phyloP scores from a whole-genome alignment of 2,797 vertebrate genomes.

The Amphiprion clarkii region DNA sequence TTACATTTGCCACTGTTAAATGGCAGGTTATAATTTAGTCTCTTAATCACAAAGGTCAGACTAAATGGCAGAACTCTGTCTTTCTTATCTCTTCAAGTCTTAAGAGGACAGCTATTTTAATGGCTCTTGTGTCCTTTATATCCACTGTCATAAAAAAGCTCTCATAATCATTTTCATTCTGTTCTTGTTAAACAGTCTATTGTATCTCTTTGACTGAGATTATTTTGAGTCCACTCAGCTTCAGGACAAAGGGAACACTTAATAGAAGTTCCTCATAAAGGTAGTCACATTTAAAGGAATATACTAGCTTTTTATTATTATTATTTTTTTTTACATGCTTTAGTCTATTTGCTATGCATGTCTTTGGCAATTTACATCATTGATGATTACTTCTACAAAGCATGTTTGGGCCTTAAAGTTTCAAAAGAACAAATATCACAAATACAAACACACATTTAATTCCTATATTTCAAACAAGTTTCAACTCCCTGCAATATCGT shows the following conservation, averaged over 20 bases:
- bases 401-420: too few relatives aligned
- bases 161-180: conserved; percentile 66
- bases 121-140: conserved; percentile 41
- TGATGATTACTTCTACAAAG: background rate
- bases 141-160: conserved; percentile 62
- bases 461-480: background rate
- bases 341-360: background rate
- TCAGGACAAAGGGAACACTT: conserved; percentile 46
- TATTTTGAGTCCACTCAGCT: conserved; percentile 43
- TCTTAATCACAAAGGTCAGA: conserved; percentile 60
- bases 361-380: background rate
- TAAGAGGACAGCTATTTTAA: conserved; percentile 58
- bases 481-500: background rate
- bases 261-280: conserved; percentile 24
- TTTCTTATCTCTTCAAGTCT: conserved; percentile 66
- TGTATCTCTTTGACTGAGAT: conserved; percentile 36
- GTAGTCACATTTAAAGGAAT: conserved; percentile 2
- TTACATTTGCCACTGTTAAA: conserved; percentile 40
- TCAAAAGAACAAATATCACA: background rate
- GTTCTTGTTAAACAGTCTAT: conserved; percentile 38
- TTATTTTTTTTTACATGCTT: background rate
- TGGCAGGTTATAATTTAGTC: conserved; percentile 54
- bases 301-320: background rate
- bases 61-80: conserved; percentile 54
- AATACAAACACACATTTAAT: background rate